Percentiles rank a stretch among this genome's conserved stretches.
These are phyloP conservation scores for Rhodophaea formosa DNA, from an alignment of 2,888 invertebrate genomes.

Conservation along the genomic window DNA sequence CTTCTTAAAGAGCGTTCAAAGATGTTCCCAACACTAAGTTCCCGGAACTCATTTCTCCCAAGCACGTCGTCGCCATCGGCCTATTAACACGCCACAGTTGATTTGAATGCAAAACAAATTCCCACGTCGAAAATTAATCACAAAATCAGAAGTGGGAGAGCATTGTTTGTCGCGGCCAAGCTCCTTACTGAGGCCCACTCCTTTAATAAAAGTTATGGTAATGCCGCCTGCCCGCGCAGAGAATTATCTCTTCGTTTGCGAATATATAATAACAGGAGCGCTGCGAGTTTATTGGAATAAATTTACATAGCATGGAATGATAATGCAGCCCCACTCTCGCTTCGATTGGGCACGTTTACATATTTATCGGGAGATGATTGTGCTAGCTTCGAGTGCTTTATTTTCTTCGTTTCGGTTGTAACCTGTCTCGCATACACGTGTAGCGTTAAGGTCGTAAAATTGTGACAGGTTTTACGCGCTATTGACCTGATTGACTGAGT, in stretches of 20 bases:
- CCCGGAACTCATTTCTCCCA: slow-evolving; percentile 26
- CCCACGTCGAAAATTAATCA: slow-evolving; percentile 75
- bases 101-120: slow-evolving; percentile 75
- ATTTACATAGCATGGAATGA: slow-evolving; percentile 76
- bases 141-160: slow-evolving; percentile 33
- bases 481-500: no score
- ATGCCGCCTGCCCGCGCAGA: slow-evolving; percentile 67
- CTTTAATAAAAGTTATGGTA: slow-evolving; percentile 81
- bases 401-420: slow-evolving; percentile 30
- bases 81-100: slow-evolving; percentile 49
- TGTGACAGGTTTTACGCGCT: neutral
- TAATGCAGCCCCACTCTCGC: slow-evolving; percentile 59
- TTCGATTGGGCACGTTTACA: slow-evolving; percentile 75
- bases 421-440: slow-evolving; percentile 11
- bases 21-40: slow-evolving; percentile 1
- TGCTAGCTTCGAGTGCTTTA: slow-evolving; percentile 46
- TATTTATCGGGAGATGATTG: slow-evolving; percentile 74
- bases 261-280: slow-evolving; percentile 78
- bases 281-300: slow-evolving; percentile 77
- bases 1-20: slow-evolving; percentile 7
- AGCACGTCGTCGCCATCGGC: slow-evolving; percentile 40
- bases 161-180: slow-evolving; percentile 67
- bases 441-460: neutral
- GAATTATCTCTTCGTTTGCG: slow-evolving; percentile 80
- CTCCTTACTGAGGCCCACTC: slow-evolving; percentile 58